Evolutionary conservation across 2,888 invertebrate species (phyloP).

Genomic region (Platynereis dumerilii): DNA sequence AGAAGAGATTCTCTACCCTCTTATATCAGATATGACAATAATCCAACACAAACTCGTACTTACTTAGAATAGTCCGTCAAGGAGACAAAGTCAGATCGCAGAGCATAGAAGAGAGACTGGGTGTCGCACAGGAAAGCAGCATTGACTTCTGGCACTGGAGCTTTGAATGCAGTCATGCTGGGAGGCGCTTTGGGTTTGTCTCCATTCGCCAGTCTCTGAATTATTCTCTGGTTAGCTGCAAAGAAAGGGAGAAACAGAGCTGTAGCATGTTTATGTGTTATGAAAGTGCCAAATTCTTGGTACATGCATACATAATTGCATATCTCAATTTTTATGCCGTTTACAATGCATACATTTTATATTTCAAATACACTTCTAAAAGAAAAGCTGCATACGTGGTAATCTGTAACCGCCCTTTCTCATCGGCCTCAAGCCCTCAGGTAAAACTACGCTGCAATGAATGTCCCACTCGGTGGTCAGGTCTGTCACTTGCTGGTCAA

Average conservation of each 20-base stretch:
- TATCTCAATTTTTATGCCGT: no score
- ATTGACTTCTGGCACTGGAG: slow-evolving; percentile 65
- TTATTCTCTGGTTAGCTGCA: slow-evolving; percentile 48
- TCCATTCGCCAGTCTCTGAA: slow-evolving; percentile 63
- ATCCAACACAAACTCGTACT: slow-evolving; percentile 41
- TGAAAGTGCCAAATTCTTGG: no score
- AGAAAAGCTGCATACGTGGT: no score
- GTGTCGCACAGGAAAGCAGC: slow-evolving; percentile 57
- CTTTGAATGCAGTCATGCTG: slow-evolving; percentile 63
- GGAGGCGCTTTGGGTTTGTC: slow-evolving; percentile 72
- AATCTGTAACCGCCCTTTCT: no score
- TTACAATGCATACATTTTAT: no score
- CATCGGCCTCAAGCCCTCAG: not conserved
- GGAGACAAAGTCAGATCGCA: slow-evolving; percentile 65
- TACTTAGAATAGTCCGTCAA: slow-evolving; percentile 63
- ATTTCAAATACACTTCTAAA: no score
- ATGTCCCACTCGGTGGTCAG: slow-evolving; percentile 22
- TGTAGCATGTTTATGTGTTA: no score
- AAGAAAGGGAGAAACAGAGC: not conserved
- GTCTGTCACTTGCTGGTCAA: slow-evolving; percentile 59
- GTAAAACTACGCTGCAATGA: slow-evolving; percentile 1
- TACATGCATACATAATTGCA: no score
- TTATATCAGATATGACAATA: not conserved
- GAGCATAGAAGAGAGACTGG: slow-evolving; percentile 62
- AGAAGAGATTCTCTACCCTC: not conserved